Percentiles rank a stretch among this genome's conserved stretches.
Conservation (phyloP, 2,888 invertebrate genomes). For the Capitulum mitella region DNA sequence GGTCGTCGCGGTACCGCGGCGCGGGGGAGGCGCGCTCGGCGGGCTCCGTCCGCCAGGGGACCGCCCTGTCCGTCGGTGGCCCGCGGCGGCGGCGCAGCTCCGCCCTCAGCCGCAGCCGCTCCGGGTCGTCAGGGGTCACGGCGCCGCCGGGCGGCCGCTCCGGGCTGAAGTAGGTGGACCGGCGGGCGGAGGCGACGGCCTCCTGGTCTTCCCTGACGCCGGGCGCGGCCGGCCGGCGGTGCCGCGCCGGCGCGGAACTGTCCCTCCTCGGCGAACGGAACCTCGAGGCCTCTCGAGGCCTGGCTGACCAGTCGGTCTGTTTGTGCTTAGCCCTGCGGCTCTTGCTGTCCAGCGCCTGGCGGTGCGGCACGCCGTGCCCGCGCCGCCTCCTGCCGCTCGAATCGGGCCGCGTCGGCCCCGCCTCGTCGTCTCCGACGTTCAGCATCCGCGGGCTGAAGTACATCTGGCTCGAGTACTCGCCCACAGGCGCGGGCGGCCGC, state of each 20-base stretch:
- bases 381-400: no score
- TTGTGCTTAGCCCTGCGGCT: no score
- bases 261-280: no score
- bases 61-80: neutral
- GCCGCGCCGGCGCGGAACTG: no score
- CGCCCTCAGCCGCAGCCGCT: neutral
- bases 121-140: neutral
- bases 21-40: neutral
- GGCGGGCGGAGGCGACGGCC: slow-evolving; percentile 9
- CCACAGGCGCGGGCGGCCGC: neutral
- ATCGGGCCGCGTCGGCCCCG: neutral
- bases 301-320: no score
- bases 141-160: neutral
- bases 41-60: neutral
- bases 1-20: no score
- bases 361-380: neutral
- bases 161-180: neutral
- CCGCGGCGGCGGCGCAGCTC: neutral
- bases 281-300: no score
- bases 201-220: slow-evolving; percentile 23
- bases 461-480: neutral
- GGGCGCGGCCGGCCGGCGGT: neutral
- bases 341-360: no score
- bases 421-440: neutral
- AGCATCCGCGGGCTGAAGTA: slow-evolving; percentile 2